Percentiles rank a stretch among this genome's conserved stretches.
Conservation (phyloP, 2,888 invertebrate genomes). For the Erpobdella octoculata region DNA sequence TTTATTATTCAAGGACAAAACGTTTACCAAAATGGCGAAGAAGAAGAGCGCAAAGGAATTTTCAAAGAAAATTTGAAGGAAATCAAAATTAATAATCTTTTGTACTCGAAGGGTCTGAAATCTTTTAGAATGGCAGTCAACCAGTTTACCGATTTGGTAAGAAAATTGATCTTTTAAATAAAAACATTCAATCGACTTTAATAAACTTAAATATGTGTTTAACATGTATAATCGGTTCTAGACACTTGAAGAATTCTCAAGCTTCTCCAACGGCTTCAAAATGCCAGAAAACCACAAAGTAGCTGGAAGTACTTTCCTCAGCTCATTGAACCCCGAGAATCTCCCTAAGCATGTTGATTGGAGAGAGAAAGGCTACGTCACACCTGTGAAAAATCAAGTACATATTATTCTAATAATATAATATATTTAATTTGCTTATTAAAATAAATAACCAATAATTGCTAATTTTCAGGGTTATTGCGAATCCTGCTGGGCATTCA, state of each 20-base stretch:
- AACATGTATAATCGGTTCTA: too few species aligned
- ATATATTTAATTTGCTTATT: neutral
- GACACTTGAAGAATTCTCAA: slow-evolving; percentile 28
- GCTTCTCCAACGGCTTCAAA: slow-evolving; percentile 23
- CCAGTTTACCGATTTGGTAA: slow-evolving; percentile 23
- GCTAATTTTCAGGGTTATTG: slow-evolving; percentile 12
- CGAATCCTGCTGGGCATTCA: slow-evolving; percentile 27
- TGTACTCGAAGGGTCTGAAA: slow-evolving; percentile 18
- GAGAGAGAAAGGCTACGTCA: slow-evolving; percentile 43
- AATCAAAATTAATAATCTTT: slow-evolving; percentile 15
- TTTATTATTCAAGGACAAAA: neutral
- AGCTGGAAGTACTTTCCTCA: slow-evolving; percentile 24
- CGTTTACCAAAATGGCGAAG: neutral
- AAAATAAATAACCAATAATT: neutral
- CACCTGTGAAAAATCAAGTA: slow-evolving; percentile 42
- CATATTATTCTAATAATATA: neutral
- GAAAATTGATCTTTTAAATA: neutral
- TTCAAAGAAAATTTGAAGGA: slow-evolving; percentile 16
- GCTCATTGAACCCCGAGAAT: slow-evolving; percentile 29
- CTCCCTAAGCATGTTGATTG: slow-evolving; percentile 41
- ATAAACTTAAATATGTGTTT: neutral
- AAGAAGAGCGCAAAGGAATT: slow-evolving; percentile 7
- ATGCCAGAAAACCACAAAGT: neutral
- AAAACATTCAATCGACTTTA: too few species aligned
- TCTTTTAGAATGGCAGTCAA: slow-evolving; percentile 19